Conservation (phyloP, 1,140 invertebrate species). For the Calephelis nemesis region DNA sequence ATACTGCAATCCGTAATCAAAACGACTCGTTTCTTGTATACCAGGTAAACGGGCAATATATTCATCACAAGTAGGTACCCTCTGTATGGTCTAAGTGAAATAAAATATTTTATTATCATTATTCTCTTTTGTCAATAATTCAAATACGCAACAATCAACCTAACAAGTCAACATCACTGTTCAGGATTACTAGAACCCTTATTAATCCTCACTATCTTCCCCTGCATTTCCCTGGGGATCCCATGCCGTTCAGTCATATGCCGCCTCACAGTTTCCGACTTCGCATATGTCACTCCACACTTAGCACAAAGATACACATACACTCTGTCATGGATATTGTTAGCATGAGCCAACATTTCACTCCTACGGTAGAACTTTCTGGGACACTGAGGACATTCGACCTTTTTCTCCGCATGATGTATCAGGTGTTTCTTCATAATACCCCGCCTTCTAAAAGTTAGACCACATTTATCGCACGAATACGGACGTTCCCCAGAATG, state of each 20-base stretch:
- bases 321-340: constrained; percentile 56
- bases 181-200: constrained; percentile 32
- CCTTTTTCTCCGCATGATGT: constrained; percentile 54
- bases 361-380: constrained; percentile 49
- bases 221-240: constrained; percentile 58
- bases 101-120: too few species aligned
- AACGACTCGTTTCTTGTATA: too few species aligned
- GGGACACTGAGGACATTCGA: constrained; percentile 58
- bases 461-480: constrained; percentile 63
- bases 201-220: constrained; percentile 55
- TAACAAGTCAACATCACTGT: constrained; percentile 13
- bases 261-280: constrained; percentile 49
- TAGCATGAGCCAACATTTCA: constrained; percentile 56
- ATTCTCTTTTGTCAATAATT: too few species aligned
- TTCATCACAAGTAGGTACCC: too few species aligned
- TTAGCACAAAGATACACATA: constrained; percentile 59
- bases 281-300: constrained; percentile 59
- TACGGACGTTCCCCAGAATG: constrained; percentile 65
- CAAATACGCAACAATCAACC: too few species aligned
- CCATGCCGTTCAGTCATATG: constrained; percentile 62
- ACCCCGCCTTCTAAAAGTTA: constrained; percentile 57
- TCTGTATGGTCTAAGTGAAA: too few species aligned
- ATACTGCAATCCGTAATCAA: too few species aligned
- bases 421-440: constrained; percentile 63
- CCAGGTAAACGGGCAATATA: too few species aligned